Evolutionary conservation across 2,113 vertebrate species (phyloP).

Genomic region (Mesoclemmys tuberculata): DNA sequence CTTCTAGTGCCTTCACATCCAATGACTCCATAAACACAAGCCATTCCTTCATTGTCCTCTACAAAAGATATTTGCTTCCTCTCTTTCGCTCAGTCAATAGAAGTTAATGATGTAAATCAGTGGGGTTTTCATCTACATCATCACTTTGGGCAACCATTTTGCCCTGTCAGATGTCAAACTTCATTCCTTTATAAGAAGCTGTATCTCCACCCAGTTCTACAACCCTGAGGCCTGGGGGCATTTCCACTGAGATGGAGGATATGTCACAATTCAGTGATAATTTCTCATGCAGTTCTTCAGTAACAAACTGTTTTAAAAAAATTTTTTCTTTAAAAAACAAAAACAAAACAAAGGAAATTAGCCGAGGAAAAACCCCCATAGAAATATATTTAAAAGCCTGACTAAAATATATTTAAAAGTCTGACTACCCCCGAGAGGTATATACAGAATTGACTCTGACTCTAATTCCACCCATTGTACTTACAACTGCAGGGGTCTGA

Average conservation of each 20-base stretch:
- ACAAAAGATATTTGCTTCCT: not conserved
- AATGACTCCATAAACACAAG: not conserved
- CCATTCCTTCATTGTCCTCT: not conserved
- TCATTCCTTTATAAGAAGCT: conserved; percentile 1
- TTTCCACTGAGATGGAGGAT: conserved; percentile 9
- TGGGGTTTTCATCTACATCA: not conserved
- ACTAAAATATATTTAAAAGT: conserved; percentile 45
- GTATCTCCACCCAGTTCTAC: not conserved
- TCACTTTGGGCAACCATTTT: not conserved
- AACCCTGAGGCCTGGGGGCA: not conserved
- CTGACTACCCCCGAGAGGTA: conserved; percentile 44
- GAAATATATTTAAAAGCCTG: conserved; percentile 58
- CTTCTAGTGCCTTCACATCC: not conserved
- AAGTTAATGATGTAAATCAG: not conserved
- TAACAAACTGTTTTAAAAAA: not conserved
- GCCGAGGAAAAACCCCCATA: conserved; percentile 48
- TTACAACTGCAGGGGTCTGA: conserved; percentile 56
- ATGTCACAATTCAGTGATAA: not conserved
- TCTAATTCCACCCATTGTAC: conserved; percentile 25
- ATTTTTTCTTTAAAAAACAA: not conserved
- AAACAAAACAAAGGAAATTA: conserved; percentile 43
- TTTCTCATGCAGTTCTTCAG: conserved; percentile 37
- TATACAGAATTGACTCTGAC: not conserved
- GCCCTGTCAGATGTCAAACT: not conserved
- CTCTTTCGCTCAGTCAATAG: not conserved